Base-by-base conservation (phyloP, 2,888 invertebrate genomes). In the Drosophila prostipennis region DNA sequence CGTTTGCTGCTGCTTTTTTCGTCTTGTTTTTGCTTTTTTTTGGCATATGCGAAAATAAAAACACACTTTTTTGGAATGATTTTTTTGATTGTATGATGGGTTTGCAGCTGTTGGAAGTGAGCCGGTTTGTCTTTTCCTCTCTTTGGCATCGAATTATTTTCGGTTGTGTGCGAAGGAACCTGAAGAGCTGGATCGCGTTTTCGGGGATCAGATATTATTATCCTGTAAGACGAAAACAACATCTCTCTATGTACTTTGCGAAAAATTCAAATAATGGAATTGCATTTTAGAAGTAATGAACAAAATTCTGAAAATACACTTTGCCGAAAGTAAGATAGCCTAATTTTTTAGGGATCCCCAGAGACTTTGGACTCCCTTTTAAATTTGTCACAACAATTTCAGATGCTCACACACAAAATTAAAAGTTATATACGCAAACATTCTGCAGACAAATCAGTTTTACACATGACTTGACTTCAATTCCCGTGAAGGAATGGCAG, bases 31-130 rank as follows among this genome's bases (percentile, higher is more conserved):
- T 52, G 46, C 46, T 48, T 36, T 63, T 63, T 2, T 64, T 36
- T 64, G 72, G 60, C 57, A 48, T 56, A 54, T 52, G 51, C 58
- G 56, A 53, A 46, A 52, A 16, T 19, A 46, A 58, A 57, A 58
- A 58, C 57, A 55, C 56, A 40, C 39, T 37, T 76, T 61, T 67
- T 77, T 32, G 65, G 34, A 58, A 60, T 68, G 67, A 70, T 73
- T 72, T 76, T 76, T 64, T 67, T 78, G 45, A 46, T 68, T 64
- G 76, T 69, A 64, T 40, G 57, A 48, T 56, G 59, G 60, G 53
- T 57, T 71, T 81, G 80, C 85, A 80, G 80, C 85, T 80, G 80
- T 84, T 80, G 79, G 36, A 54, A 67, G 60, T 63, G 74, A 81
- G 85, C 79, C 77, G 85, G 85, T 80, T 84, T 82, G 53, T 67